Evolutionary conservation across 2,888 invertebrate species (phyloP).

Genomic region (Andrena camellia): DNA sequence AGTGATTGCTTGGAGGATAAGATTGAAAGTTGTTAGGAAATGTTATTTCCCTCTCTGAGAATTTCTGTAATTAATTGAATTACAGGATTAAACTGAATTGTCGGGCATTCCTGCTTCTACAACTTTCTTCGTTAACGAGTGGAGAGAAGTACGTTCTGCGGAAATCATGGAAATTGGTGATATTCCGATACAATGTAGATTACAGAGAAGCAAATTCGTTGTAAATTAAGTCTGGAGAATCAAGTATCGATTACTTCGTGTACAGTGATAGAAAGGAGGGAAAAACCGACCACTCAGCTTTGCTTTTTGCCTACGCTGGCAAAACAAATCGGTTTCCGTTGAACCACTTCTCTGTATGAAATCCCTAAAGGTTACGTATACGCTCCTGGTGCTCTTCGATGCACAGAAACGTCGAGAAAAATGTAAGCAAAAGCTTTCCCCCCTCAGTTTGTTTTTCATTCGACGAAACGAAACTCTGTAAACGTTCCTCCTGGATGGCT

Average conservation of each 20-base stretch:
- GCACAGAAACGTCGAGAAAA: neutral
- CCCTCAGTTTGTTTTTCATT: neutral
- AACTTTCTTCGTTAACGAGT: too few species aligned
- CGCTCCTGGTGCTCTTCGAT: neutral
- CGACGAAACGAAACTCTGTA: neutral
- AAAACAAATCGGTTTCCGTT: constrained; percentile 47
- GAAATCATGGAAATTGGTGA: neutral
- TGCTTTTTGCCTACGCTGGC: constrained; percentile 38
- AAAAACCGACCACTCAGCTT: constrained; percentile 31
- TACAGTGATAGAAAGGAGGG: constrained; percentile 22
- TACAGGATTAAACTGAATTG: too few species aligned
- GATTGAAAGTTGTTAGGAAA: too few species aligned
- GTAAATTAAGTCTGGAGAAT: constrained; percentile 45
- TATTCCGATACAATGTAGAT: neutral
- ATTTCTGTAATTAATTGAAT: too few species aligned
- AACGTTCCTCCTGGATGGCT: neutral
- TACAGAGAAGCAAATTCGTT: neutral
- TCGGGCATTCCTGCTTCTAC: too few species aligned
- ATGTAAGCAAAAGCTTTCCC: constrained; percentile 5
- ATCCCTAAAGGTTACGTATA: neutral
- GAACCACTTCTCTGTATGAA: neutral
- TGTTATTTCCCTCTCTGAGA: too few species aligned
- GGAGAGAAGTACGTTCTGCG: too few species aligned
- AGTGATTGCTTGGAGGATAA: too few species aligned
- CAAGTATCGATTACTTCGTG: constrained; percentile 59